Conservation (phyloP, 2,113 vertebrate species). For the Grus americana region DNA sequence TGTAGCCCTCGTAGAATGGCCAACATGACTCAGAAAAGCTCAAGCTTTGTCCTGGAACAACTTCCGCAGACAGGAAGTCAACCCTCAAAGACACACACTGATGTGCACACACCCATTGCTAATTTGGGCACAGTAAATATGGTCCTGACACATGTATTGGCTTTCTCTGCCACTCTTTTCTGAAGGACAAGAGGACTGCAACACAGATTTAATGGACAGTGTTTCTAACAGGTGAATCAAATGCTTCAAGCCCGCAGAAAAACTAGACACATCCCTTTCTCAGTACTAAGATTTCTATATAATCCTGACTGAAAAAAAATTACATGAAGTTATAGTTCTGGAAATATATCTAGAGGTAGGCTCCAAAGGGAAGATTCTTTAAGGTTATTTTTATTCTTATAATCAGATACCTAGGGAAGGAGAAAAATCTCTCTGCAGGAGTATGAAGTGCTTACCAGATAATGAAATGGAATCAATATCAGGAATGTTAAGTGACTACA, state of each 20-base stretch:
- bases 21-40: neutral
- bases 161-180: neutral
- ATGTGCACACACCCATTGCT: neutral
- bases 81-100: neutral
- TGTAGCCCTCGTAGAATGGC: neutral
- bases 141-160: neutral
- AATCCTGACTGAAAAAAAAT: neutral
- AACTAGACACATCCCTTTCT: neutral
- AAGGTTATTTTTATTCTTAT: neutral
- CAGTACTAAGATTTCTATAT: neutral
- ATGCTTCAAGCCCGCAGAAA: neutral
- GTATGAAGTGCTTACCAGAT: neutral
- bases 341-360: neutral
- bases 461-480: slow-evolving; percentile 15
- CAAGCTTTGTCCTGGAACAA: neutral
- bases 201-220: neutral
- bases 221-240: neutral
- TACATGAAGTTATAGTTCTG: neutral
- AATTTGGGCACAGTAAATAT: neutral
- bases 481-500: neutral
- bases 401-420: neutral
- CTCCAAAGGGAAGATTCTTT: neutral
- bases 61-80: neutral
- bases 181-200: neutral
- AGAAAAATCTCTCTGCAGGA: neutral